Evolutionary conservation across 1,140 invertebrate genomes (phyloP), one percentile per base, ranked within the genome.

Genomic region (Theocolax elegans): DNA sequence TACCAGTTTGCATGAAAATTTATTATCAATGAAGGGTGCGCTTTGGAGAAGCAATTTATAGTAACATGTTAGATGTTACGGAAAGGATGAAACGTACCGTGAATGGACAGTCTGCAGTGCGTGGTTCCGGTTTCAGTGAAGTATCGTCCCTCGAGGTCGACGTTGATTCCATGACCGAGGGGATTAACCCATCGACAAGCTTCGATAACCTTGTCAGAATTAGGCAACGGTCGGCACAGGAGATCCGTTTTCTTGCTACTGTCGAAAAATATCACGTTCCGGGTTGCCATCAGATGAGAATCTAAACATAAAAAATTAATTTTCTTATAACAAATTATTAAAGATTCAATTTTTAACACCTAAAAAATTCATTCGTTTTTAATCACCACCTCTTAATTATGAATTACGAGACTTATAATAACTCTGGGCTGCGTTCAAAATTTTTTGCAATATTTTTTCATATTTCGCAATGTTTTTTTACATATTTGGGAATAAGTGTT

Each of bases 101-200:
- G 67, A 63, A 84, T 76, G 21, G 67, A 67, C 69, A 85, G 75
- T 68, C 69, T 67, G 72, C 82, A 83, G 51, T 72, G 59, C 25
- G 72, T 72, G 25, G 66, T 68, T 70, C 62, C 71, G 35, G 59
- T 74, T 58, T 54, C 40, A 23, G 71, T 67, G 12, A 40, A 62
- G 77, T 83, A 83, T 63, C 74, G 75, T 62, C 65, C 35, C 46
- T 74, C 62, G 54, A 49, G 54, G 56, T 77, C 59, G 69, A 77
- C 62, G 53, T 77, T 72, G 67, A 82, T 77, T 72, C 75, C 77
- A 51, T 72, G 72, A 65, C 81, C 79, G 62, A 80, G 72, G 25
- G 82, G 81, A 56, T 77, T 80, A 66, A 85, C 74, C 82, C 82
- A 83, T 59, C 80, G 77, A 51, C 83, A 85, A 54, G 82, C 15